Evolutionary conservation across 2,888 invertebrate species (phyloP), one percentile per base, ranked within the genome.

Genomic region (Sphecodes monilicornis): DNA sequence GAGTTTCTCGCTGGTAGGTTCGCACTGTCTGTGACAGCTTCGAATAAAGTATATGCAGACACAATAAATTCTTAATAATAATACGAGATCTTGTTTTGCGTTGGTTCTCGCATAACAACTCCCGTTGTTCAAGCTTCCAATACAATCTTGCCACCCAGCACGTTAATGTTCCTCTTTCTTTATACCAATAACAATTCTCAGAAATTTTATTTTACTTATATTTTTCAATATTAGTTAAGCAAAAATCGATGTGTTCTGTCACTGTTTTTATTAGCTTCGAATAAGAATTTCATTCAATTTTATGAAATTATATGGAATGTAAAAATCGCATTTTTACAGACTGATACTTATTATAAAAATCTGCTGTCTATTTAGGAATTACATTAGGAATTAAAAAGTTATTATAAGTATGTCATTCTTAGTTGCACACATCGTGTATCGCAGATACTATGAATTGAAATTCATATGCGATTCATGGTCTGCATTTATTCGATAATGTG

Each of bases 21-120:
- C 89, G 86, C 89, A 87, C 87, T 86, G 86, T 83, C 86, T 86
- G 83, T 90, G 89, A 91, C 91, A 88, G 88, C 82, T 87, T 89
- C 86, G 90, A 82, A 87, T 72, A 80, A n/a, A n/a, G n/a, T 82
- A 79, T 80, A 75, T 76, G 73, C 82, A 32, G 71, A 80, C 77
- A 82, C 86, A 77, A 90, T 89, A 87, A 90, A 88, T 90, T 80
- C 82, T 87, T 87, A 90, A 89, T 85, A 76, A 77, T 85, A 86
- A 89, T 87, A 76, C 78, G 74, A 84, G 83, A 78, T 84, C 78
- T 80, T n/a, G n/a, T n/a, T n/a, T n/a, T n/a, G 72, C 74, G 71
- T 75, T 78, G 66, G 29, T 72, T 79, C 76, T 64, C 66, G 39
- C 54, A 70, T 60, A 36, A 46, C 75, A 80, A 60, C 41, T n/a